Conservation (phyloP, 2,797 vertebrate species). For the Kryptopterus vitreolus region DNA sequence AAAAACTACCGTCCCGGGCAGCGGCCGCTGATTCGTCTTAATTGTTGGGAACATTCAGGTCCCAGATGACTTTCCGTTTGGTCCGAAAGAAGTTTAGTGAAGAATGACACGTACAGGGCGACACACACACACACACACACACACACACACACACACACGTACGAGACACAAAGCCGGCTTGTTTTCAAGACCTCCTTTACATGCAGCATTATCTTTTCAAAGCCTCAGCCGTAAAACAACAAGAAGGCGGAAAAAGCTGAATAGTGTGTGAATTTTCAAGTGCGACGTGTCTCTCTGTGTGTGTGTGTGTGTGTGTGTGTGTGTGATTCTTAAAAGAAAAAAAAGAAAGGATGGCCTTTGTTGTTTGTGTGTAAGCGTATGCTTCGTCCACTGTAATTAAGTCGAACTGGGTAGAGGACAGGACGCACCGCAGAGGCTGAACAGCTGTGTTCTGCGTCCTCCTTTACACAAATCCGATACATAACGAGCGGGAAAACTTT, state of each 20-base stretch:
- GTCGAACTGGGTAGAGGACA: conserved; percentile 66
- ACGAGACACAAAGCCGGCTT: conserved; percentile 39
- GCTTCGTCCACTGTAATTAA: conserved; percentile 72
- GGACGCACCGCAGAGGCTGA: conserved; percentile 60
- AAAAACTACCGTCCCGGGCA: conserved; percentile 81
- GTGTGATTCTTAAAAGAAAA: conserved; percentile 34
- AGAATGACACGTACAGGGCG: background rate
- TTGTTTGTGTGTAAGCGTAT: conserved; percentile 52
- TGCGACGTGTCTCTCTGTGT: background rate
- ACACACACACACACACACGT: background rate
- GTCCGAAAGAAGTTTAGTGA: conserved; percentile 75
- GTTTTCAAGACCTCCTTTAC: conserved; percentile 55
- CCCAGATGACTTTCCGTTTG: conserved; percentile 82
- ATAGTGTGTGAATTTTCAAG: conserved; percentile 43
- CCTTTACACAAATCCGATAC: conserved; percentile 56
- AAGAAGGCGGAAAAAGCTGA: conserved; percentile 40
- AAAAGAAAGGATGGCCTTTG: conserved; percentile 36
- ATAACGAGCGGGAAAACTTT: conserved; percentile 30
- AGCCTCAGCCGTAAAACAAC: conserved; percentile 60
- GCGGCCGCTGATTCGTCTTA: conserved; percentile 87
- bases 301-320: conserved; percentile 45
- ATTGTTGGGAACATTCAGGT: conserved; percentile 87
- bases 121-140: background rate
- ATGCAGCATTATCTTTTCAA: conserved; percentile 58
- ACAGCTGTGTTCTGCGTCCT: conserved; percentile 67